Conservation (phyloP, 2,888 invertebrate species). For the Zygogramma bicolorata region DNA sequence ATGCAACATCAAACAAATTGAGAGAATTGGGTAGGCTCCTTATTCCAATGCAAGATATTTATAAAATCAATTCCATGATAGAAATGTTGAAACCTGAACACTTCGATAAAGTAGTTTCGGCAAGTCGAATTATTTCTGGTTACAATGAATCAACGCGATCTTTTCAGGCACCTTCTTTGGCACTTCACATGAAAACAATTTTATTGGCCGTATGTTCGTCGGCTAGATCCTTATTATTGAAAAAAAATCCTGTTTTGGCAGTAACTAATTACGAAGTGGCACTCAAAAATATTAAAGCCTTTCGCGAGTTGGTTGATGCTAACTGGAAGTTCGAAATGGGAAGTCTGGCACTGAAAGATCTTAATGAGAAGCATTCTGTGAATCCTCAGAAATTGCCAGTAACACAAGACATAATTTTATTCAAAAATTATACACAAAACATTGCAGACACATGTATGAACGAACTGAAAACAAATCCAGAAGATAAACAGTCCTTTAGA, state of each 20-base stretch:
- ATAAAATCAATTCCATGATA: constrained; percentile 23
- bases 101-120: constrained; percentile 37
- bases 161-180: constrained; percentile 46
- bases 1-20: constrained; percentile 48
- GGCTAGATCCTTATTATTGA: constrained; percentile 40
- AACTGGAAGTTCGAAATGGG: constrained; percentile 48
- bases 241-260: constrained; percentile 42
- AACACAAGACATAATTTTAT: constrained; percentile 46
- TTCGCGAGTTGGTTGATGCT: constrained; percentile 36
- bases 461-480: constrained; percentile 33
- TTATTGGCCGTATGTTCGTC: constrained; percentile 40
- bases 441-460: constrained; percentile 36
- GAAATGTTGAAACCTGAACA: constrained; percentile 31
- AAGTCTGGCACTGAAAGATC: constrained; percentile 42
- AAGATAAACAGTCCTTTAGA: constrained; percentile 41
- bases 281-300: constrained; percentile 42
- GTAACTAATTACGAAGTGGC: constrained; percentile 26
- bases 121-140: constrained; percentile 38
- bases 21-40: constrained; percentile 48
- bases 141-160: constrained; percentile 38
- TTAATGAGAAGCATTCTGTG: constrained; percentile 43
- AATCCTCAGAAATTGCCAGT: constrained; percentile 43
- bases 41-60: constrained; percentile 34
- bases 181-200: constrained; percentile 45
- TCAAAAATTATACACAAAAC: constrained; percentile 41